A percentile compares a stretch with the other conserved stretches of the same genome.
phyloP scores from a whole-genome alignment of 2,797 vertebrate genomes.

The Gephyroberyx darwinii region DNA sequence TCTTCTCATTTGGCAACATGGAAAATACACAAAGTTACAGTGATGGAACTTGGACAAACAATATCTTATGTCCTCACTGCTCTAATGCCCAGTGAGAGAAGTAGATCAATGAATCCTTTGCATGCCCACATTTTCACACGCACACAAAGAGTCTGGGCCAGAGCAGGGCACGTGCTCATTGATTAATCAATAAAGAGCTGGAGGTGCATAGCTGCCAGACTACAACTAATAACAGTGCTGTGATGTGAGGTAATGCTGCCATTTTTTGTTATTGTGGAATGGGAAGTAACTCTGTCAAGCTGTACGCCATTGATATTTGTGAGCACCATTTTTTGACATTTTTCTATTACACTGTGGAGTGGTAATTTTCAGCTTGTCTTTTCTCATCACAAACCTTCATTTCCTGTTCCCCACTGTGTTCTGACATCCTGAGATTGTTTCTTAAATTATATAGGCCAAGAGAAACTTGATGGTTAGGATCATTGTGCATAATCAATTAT shows the following conservation, averaged over 20 bases:
- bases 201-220: slow-evolving; percentile 51
- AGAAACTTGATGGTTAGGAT: not conserved
- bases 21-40: slow-evolving; percentile 2
- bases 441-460: not conserved
- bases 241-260: slow-evolving; percentile 25
- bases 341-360: not conserved
- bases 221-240: slow-evolving; percentile 51
- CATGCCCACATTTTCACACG: slow-evolving; percentile 45
- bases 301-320: slow-evolving; percentile 13
- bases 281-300: slow-evolving; percentile 6
- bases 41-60: slow-evolving; percentile 7
- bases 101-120: slow-evolving; percentile 51
- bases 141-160: slow-evolving; percentile 18
- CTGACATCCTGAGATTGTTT: not conserved
- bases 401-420: not conserved
- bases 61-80: slow-evolving; percentile 5
- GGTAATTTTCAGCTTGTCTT: slow-evolving; percentile 5
- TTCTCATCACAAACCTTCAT: not conserved
- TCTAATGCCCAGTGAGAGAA: slow-evolving; percentile 2
- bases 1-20: not conserved
- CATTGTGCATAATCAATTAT: not conserved
- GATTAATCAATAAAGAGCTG: slow-evolving; percentile 72
- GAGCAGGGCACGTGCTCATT: slow-evolving; percentile 62
- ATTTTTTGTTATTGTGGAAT: slow-evolving; percentile 37
- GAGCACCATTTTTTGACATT: not conserved